Conservation (phyloP, 2,113 vertebrate genomes). For the Sceloporus undulatus region DNA sequence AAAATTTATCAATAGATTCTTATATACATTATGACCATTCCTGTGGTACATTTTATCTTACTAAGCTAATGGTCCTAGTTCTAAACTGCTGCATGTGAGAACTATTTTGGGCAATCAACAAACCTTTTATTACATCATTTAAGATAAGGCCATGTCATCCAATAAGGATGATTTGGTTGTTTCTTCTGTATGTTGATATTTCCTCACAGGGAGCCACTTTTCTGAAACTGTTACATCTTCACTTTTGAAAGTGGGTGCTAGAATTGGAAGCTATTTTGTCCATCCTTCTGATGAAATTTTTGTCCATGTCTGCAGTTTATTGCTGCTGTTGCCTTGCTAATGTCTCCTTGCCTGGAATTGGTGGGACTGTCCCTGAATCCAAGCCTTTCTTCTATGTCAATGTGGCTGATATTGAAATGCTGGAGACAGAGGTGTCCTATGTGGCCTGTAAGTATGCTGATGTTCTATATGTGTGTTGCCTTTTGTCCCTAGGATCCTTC, state of each 20-base stretch:
- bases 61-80: background rate
- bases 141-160: background rate
- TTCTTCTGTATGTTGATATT: background rate
- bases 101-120: background rate
- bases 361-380: slow-evolving; percentile 90
- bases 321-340: slow-evolving; percentile 98
- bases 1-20: background rate
- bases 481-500: background rate
- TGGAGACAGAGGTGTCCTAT: slow-evolving; percentile 93
- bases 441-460: slow-evolving; percentile 91
- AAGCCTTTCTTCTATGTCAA: slow-evolving; percentile 98
- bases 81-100: background rate
- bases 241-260: rapidly evolving
- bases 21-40: background rate
- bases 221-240: background rate
- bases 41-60: background rate
- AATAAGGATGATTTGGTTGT: background rate
- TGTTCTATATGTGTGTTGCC: background rate
- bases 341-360: slow-evolving; percentile 91
- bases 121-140: background rate
- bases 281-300: background rate
- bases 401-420: slow-evolving; percentile 92
- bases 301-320: slow-evolving; percentile 82
- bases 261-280: background rate
- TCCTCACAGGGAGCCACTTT: background rate